Conservation (phyloP, 2,797 vertebrate species). For the Syndactyla subalaris region DNA sequence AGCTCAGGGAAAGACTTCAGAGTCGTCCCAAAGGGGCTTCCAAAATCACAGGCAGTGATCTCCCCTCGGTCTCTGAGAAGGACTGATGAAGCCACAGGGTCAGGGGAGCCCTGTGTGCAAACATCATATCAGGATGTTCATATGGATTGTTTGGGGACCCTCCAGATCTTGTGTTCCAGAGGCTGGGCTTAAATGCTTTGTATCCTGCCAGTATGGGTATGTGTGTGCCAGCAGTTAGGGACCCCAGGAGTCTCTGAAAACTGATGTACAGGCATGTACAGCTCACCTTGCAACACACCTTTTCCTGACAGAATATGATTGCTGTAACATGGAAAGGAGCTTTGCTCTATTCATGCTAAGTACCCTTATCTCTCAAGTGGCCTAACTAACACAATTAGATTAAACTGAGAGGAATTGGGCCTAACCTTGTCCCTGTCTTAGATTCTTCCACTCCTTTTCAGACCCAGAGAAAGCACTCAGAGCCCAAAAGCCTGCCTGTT, state of each 20-base stretch:
- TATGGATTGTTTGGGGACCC: accelerated
- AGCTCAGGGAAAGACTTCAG: background rate
- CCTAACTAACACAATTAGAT: background rate
- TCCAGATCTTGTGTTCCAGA: background rate
- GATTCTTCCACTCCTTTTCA: background rate
- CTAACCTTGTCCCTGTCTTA: background rate
- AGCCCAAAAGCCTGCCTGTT: background rate
- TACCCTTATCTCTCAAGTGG: conserved; percentile 3
- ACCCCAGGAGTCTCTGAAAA: background rate
- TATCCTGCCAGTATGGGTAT: background rate
- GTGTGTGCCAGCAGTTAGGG: background rate
- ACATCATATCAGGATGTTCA: accelerated
- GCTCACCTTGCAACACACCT: background rate
- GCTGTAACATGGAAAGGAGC: background rate
- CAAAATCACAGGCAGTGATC: background rate
- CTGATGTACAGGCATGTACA: background rate
- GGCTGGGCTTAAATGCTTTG: background rate
- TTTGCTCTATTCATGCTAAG: background rate
- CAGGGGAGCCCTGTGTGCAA: background rate
- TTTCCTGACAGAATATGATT: background rate
- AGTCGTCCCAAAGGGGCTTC: background rate
- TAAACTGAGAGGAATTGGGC: background rate
- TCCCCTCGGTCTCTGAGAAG: background rate
- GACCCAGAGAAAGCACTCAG: background rate
- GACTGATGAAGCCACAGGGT: background rate